Conservation (phyloP, 2,797 vertebrate genomes). For the Holocentrus rufus region DNA sequence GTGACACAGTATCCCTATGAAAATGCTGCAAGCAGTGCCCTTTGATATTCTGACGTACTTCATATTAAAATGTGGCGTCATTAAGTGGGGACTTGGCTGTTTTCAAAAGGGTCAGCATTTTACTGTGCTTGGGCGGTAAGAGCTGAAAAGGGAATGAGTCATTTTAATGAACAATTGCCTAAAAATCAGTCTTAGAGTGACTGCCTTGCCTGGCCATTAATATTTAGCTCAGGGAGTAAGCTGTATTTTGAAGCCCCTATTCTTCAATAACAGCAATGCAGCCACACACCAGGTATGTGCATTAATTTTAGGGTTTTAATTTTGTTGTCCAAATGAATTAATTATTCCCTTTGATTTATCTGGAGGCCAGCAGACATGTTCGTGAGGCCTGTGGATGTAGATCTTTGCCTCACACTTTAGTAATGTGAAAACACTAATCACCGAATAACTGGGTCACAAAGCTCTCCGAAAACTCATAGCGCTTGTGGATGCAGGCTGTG, state of each 20-base stretch:
- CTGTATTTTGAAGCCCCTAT: constrained; percentile 2
- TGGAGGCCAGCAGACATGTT: constrained; percentile 31
- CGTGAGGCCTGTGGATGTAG: constrained; percentile 34
- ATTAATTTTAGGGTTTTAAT: too few relatives aligned
- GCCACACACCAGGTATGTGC: constrained; percentile 42
- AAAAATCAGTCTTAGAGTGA: constrained; percentile 37
- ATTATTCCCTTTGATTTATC: constrained; percentile 51
- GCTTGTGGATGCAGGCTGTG: not conserved
- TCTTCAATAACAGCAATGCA: constrained; percentile 22
- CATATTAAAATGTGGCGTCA: constrained; percentile 49
- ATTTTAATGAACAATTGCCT: constrained; percentile 42
- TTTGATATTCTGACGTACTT: constrained; percentile 52
- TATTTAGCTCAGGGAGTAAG: constrained; percentile 30
- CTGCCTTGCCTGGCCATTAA: constrained; percentile 30
- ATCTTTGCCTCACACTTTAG: constrained; percentile 30
- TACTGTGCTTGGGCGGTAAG: constrained; percentile 36
- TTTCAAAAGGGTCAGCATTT: constrained; percentile 47
- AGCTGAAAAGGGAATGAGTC: constrained; percentile 43
- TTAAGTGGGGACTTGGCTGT: constrained; percentile 52
- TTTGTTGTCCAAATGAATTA: constrained; percentile 52
- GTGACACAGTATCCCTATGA: constrained; percentile 8
- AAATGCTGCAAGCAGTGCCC: constrained; percentile 43
- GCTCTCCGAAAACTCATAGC: constrained; percentile 4
- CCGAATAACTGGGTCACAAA: constrained; percentile 30
- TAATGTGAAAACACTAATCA: constrained; percentile 36